Percentiles rank a stretch among this genome's conserved stretches.
phyloP scores from a whole-genome alignment of 2,113 vertebrate genomes.

The Pelecanus crispus region DNA sequence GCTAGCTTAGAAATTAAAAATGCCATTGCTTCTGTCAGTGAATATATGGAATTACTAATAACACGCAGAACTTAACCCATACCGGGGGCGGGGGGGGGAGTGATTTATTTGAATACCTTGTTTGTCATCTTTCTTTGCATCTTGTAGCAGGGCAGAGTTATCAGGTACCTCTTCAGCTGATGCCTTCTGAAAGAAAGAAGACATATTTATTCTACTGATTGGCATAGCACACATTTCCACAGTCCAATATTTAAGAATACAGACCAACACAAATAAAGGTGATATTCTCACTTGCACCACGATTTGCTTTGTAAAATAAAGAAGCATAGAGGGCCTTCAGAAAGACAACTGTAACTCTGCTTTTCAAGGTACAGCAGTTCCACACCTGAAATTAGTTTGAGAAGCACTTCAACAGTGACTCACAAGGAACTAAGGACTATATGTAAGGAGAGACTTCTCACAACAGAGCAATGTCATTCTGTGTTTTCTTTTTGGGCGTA shows the following conservation, averaged over 20 bases:
- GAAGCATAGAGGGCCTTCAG: background rate
- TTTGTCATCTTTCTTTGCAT: conserved; percentile 67
- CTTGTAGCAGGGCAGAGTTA: conserved; percentile 60
- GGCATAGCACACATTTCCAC: background rate
- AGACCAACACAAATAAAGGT: background rate
- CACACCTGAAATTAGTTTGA: background rate
- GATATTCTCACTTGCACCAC: background rate
- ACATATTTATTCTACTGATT: background rate
- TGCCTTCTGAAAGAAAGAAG: conserved; percentile 62
- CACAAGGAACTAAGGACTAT: background rate
- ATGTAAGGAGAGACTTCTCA: background rate
- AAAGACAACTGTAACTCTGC: background rate
- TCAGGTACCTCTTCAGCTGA: conserved; percentile 67
- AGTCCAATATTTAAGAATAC: background rate
- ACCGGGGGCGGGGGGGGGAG: background rate
- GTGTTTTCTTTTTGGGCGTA: background rate
- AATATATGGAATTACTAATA: background rate
- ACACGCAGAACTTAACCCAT: background rate
- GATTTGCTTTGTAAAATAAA: background rate
- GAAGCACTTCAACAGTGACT: background rate
- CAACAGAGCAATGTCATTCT: background rate
- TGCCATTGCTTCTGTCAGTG: background rate
- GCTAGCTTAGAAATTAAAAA: background rate
- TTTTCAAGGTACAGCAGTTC: background rate
- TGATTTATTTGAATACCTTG: conserved; percentile 68